Evolutionary conservation across 2,888 invertebrate genomes (phyloP).

Genomic region (Creontiades dilutus): DNA sequence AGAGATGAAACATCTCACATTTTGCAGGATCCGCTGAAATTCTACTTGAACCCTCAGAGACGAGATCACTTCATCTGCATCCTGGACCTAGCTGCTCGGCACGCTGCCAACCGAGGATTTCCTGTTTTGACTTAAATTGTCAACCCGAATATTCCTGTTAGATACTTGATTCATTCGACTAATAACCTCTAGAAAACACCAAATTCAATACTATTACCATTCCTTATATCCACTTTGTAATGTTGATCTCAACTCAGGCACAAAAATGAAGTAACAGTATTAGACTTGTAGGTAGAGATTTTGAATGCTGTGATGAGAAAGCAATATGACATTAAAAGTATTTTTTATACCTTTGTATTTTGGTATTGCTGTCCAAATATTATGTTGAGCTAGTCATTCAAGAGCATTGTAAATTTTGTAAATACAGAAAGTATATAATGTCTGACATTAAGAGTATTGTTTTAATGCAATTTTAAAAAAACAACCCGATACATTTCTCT

Average conservation of each 20-base stretch:
- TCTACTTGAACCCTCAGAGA: slow-evolving; percentile 76
- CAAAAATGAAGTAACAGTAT: slow-evolving; percentile 15
- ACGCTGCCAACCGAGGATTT: slow-evolving; percentile 80
- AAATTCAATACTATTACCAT: neutral
- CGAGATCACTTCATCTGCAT: slow-evolving; percentile 81
- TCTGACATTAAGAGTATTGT: neutral
- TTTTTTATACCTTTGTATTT: slow-evolving; percentile 51
- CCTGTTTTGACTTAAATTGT: slow-evolving; percentile 78
- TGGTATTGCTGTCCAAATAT: slow-evolving; percentile 45
- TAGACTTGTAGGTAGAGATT: neutral
- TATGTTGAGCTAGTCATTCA: slow-evolving; percentile 39
- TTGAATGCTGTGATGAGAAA: slow-evolving; percentile 40
- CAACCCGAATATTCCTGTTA: neutral
- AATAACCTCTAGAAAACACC: neutral
- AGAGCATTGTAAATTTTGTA: slow-evolving; percentile 17
- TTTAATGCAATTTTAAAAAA: neutral
- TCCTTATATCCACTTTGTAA: neutral
- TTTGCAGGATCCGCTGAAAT: slow-evolving; percentile 70
- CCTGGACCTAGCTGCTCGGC: slow-evolving; percentile 81
- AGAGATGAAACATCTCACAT: no score
- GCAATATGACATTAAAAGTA: slow-evolving; percentile 15
- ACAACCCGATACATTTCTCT: neutral
- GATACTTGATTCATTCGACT: neutral
- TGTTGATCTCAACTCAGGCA: slow-evolving; percentile 1
- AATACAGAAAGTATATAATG: slow-evolving; percentile 38